Evolutionary conservation across 2,888 invertebrate genomes (phyloP).

Genomic region (Aelia acuminata): DNA sequence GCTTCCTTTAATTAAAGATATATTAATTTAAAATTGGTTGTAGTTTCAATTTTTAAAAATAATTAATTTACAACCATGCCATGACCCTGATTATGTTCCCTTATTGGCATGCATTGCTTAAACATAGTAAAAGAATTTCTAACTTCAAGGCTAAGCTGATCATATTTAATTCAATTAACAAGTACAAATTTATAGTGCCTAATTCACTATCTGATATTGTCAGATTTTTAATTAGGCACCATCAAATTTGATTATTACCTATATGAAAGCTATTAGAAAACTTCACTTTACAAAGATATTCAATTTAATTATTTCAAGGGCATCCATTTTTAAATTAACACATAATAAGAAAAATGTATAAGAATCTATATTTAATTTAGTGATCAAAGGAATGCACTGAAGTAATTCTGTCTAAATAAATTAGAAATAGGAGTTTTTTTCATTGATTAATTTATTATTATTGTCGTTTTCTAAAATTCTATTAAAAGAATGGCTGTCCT

Average conservation of each 20-base stretch:
- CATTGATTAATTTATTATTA: background rate
- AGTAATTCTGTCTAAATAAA: background rate
- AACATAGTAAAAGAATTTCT: too few species aligned
- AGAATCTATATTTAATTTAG: too few species aligned
- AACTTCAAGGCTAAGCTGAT: background rate
- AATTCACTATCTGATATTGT: background rate
- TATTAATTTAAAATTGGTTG: too few species aligned
- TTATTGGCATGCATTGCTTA: too few species aligned
- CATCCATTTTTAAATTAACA: background rate
- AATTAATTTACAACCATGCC: too few species aligned
- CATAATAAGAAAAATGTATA: background rate
- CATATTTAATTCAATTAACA: background rate
- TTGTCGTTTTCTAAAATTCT: background rate
- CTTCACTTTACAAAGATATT: background rate
- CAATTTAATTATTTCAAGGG: background rate
- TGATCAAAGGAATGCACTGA: too few species aligned
- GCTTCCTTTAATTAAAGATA: too few species aligned
- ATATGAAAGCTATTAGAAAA: background rate
- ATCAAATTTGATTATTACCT: background rate
- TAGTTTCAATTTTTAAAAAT: too few species aligned
- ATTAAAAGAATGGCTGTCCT: background rate
- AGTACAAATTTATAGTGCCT: background rate
- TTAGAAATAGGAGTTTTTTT: background rate
- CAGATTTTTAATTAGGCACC: background rate
- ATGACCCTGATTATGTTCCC: too few species aligned